phyloP scores from a whole-genome alignment of 2,113 vertebrate species.

The Synodontis membranacea region DNA sequence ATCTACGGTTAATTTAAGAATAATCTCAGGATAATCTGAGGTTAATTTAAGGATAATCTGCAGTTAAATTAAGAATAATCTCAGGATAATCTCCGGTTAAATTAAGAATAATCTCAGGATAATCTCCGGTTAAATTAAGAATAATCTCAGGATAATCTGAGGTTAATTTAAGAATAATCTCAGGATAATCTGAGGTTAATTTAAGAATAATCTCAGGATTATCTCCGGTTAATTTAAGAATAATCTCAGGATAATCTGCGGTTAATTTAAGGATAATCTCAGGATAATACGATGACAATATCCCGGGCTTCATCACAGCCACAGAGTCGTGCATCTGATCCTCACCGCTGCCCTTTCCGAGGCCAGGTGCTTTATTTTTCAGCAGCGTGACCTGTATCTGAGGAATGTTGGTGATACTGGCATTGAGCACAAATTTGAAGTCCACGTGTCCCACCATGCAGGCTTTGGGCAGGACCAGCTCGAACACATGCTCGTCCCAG shows the following conservation, averaged over 20 bases:
- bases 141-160: neutral
- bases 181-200: neutral
- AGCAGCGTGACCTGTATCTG: constrained; percentile 97
- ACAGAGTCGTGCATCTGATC: neutral
- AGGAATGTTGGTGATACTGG: constrained; percentile 96
- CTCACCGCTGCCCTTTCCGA: constrained; percentile 97
- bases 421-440: constrained; percentile 97
- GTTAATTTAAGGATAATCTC: neutral
- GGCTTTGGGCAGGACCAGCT: constrained; percentile 95
- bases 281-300: neutral
- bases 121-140: neutral
- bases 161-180: neutral
- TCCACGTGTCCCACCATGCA: constrained; percentile 99
- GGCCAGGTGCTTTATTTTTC: constrained; percentile 96
- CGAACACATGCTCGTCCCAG: constrained; percentile 99
- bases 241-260: neutral
- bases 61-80: neutral
- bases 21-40: neutral
- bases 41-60: neutral
- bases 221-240: neutral
- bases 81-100: neutral
- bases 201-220: neutral
- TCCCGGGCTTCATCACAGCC: neutral
- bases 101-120: neutral
- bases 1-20: neutral